Conservation (phyloP, 2,888 invertebrate species). For the Rugalucina vietnamica region DNA sequence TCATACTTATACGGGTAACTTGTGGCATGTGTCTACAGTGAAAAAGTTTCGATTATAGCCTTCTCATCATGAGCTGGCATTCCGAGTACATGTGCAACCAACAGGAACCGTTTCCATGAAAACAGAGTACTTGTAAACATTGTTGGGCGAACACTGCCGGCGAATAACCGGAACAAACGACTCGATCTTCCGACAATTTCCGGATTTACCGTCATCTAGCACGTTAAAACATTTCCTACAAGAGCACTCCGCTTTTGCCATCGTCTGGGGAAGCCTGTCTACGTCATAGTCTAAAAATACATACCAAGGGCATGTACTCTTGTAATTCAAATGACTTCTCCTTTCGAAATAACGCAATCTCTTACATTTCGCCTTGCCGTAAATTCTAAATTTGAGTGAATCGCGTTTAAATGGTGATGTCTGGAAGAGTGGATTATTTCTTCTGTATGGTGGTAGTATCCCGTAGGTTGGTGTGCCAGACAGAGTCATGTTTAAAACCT, state of each 20-base stretch:
- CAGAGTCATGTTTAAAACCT: neutral
- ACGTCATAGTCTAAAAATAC: neutral
- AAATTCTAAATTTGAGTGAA: neutral
- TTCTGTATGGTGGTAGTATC: neutral
- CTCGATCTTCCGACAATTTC: neutral
- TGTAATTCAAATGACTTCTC: neutral
- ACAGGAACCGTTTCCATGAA: slow-evolving; percentile 27
- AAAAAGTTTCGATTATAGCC: too few relatives aligned
- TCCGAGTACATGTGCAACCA: slow-evolving; percentile 32
- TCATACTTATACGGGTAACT: too few relatives aligned
- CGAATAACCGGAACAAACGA: neutral
- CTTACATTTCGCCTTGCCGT: neutral
- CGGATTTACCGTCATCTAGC: neutral
- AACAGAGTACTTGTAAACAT: slow-evolving; percentile 21
- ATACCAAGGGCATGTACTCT: neutral
- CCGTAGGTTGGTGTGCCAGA: neutral
- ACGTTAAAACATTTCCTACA: neutral
- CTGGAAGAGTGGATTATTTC: neutral
- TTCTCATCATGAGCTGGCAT: too few relatives aligned
- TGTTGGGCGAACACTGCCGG: neutral
- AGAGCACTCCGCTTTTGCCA: neutral
- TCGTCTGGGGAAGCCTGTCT: neutral
- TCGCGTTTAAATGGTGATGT: too few relatives aligned
- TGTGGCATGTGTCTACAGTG: too few relatives aligned
- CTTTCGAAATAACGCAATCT: neutral